Evolutionary conservation across 2,888 invertebrate species (phyloP).

Genomic region (Sesia apiformis): DNA sequence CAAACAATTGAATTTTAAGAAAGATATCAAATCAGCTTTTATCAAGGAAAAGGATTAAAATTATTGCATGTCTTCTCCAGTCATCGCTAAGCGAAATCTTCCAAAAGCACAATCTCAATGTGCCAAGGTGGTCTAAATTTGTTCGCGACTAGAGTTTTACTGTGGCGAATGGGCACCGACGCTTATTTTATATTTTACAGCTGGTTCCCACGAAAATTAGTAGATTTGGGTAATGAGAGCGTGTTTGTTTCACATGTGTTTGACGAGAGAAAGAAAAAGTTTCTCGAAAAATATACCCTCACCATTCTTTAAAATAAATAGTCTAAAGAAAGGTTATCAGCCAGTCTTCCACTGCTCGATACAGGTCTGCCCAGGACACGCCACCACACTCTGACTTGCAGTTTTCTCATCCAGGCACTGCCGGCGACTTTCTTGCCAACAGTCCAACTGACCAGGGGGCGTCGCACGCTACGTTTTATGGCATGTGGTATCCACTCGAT

Average conservation of each 20-base stretch:
- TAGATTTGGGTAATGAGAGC: neutral
- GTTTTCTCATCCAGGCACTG: neutral
- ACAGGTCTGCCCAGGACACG: neutral
- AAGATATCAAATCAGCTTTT: too few species aligned
- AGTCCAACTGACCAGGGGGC: neutral
- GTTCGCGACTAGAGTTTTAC: conserved; percentile 8
- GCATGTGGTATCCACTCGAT: too few species aligned
- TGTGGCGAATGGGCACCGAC: neutral
- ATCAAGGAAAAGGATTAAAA: too few species aligned
- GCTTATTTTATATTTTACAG: neutral
- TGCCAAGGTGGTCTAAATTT: conserved; percentile 58
- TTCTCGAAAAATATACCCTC: too few species aligned
- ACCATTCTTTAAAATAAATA: too few species aligned
- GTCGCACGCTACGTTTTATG: too few species aligned
- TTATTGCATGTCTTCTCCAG: neutral
- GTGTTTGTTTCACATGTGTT: neutral
- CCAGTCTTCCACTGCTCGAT: too few species aligned
- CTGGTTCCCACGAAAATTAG: neutral
- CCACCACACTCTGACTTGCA: neutral
- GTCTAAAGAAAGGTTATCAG: too few species aligned
- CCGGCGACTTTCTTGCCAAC: neutral
- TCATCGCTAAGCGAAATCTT: neutral
- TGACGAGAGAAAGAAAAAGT: too few species aligned
- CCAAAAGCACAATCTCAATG: conserved; percentile 18
- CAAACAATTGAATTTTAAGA: too few species aligned